These are phyloP conservation scores for Taenioides sp. DNA, from an alignment of 2,797 vertebrate genomes.

Conservation along the genomic window DNA sequence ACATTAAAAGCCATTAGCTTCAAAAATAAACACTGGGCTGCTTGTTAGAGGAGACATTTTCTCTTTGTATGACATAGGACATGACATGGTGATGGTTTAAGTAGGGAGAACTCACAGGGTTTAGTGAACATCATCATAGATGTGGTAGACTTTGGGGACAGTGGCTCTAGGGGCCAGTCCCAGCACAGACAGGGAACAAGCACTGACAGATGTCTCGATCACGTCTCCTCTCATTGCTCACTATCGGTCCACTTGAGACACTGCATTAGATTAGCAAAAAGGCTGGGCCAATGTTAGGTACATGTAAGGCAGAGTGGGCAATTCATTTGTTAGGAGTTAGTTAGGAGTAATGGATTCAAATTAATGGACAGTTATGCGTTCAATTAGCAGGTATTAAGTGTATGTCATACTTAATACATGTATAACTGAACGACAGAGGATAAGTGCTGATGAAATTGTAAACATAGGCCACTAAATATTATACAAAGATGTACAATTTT, in stretches of 20 bases:
- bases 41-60: constrained; percentile 60
- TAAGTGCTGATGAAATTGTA: background rate
- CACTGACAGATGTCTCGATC: constrained; percentile 80
- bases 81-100: constrained; percentile 76
- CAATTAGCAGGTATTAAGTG: no score
- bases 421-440: no score
- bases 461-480: background rate
- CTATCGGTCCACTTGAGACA: constrained; percentile 41
- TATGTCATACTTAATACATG: no score
- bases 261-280: constrained; percentile 70
- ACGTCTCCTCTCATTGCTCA: constrained; percentile 77
- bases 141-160: constrained; percentile 58
- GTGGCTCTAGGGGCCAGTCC: constrained; percentile 63
- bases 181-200: constrained; percentile 68
- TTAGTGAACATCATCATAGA: constrained; percentile 80
- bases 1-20: constrained; percentile 84
- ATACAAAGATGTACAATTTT: no score
- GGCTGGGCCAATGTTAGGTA: constrained; percentile 39
- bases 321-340: background rate
- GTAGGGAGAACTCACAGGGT: constrained; percentile 71
- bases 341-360: background rate
- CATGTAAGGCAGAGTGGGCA: background rate
- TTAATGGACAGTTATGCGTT: background rate
- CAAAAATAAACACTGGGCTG: constrained; percentile 70
- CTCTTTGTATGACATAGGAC: constrained; percentile 71